Evolutionary conservation across 1,140 invertebrate species (phyloP).

Genomic region (Ips nitidus): DNA sequence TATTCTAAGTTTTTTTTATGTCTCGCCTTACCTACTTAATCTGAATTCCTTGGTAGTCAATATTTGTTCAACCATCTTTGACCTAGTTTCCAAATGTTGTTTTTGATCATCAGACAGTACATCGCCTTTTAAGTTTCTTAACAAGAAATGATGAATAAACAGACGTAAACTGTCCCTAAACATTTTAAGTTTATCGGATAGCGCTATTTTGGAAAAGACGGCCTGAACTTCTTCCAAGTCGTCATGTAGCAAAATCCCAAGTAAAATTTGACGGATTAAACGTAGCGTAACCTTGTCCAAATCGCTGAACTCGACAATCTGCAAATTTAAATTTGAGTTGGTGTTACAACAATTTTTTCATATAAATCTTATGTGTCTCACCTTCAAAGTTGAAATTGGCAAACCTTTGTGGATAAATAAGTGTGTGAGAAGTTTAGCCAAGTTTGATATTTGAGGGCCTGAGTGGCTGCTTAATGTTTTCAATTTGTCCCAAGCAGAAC

Average conservation of each 20-base stretch:
- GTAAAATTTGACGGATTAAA: slow-evolving; percentile 71
- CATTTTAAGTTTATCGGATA: slow-evolving; percentile 67
- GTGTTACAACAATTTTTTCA: not conserved
- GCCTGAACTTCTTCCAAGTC: slow-evolving; percentile 60
- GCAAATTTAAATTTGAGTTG: slow-evolving; percentile 39
- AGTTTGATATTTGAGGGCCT: slow-evolving; percentile 67
- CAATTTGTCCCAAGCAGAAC: slow-evolving; percentile 88
- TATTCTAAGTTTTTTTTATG: too few species aligned
- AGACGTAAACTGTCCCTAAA: slow-evolving; percentile 75
- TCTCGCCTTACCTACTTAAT: slow-evolving; percentile 7
- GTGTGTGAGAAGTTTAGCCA: slow-evolving; percentile 78
- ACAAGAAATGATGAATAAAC: slow-evolving; percentile 78
- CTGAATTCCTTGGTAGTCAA: slow-evolving; percentile 47
- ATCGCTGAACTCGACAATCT: slow-evolving; percentile 80
- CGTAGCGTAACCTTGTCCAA: slow-evolving; percentile 69
- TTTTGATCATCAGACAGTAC: slow-evolving; percentile 57
- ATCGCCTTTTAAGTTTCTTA: slow-evolving; percentile 62
- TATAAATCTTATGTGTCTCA: slow-evolving; percentile 47
- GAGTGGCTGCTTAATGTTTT: slow-evolving; percentile 73
- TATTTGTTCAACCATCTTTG: slow-evolving; percentile 59
- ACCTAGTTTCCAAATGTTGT: slow-evolving; percentile 56
- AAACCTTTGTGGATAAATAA: slow-evolving; percentile 79
- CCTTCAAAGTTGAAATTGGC: slow-evolving; percentile 84
- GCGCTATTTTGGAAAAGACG: slow-evolving; percentile 68
- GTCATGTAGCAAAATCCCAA: slow-evolving; percentile 67